Evolutionary conservation across 2,888 invertebrate genomes (phyloP).

Genomic region (Parasteatoda lunata): DNA sequence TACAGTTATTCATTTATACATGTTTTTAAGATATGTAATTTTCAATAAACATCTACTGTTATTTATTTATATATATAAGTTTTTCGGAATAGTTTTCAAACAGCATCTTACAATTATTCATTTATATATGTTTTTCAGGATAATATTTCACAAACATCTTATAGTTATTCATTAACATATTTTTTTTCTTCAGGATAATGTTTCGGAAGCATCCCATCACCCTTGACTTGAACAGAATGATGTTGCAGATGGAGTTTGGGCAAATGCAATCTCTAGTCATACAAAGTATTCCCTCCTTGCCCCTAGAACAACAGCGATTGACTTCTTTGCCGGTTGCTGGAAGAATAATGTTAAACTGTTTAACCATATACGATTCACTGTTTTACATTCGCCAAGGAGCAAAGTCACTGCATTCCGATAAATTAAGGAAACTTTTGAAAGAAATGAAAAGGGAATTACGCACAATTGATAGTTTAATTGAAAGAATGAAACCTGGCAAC

Average conservation of each 20-base stretch:
- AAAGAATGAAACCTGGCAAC: not conserved
- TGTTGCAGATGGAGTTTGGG: constrained; percentile 37
- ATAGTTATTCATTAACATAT: too few relatives aligned
- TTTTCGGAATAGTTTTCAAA: too few relatives aligned
- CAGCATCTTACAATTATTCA: too few relatives aligned
- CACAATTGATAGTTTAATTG: not conserved
- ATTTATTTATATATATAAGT: too few relatives aligned
- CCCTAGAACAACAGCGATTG: constrained; percentile 32
- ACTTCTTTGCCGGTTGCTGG: constrained; percentile 24
- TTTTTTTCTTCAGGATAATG: constrained; percentile 16
- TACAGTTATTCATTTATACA: too few relatives aligned
- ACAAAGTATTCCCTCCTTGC: constrained; percentile 29
- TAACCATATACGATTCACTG: constrained; percentile 30
- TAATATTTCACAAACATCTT: too few relatives aligned
- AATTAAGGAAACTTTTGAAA: constrained; percentile 7
- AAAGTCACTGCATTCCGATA: constrained; percentile 16
- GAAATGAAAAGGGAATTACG: constrained; percentile 7
- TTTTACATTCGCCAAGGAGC: constrained; percentile 17
- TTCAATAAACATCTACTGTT: too few relatives aligned
- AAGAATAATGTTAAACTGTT: constrained; percentile 19
- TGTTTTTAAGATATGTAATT: too few relatives aligned
- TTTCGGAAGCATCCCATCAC: constrained; percentile 14
- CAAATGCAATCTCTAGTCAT: constrained; percentile 20
- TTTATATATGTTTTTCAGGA: too few relatives aligned
- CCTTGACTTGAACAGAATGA: constrained; percentile 16